phyloP scores from a whole-genome alignment of 2,113 vertebrate genomes.

The Fulmarus glacialis region DNA sequence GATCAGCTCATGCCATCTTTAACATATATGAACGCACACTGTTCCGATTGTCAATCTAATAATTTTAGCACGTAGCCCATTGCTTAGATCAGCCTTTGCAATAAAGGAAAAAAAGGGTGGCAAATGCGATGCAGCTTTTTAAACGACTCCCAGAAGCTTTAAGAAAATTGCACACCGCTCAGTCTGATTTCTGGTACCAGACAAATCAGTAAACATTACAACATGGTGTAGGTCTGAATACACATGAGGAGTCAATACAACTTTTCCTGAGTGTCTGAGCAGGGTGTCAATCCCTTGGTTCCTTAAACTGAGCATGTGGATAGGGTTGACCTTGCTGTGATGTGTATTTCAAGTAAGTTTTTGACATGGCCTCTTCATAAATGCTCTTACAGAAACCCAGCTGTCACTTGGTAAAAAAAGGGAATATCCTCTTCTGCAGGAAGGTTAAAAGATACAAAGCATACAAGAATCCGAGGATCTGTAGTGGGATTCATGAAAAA shows the following conservation, averaged over 20 bases:
- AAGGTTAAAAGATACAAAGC: background rate
- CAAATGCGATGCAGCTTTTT: background rate
- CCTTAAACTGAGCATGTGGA: background rate
- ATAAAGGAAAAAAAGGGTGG: no score
- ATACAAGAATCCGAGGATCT: background rate
- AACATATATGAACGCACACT: no score
- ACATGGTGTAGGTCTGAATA: background rate
- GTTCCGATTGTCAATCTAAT: background rate
- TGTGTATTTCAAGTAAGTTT: background rate
- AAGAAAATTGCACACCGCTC: background rate
- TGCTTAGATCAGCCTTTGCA: background rate
- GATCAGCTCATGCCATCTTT: background rate
- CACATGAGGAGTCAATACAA: background rate
- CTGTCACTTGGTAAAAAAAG: background rate
- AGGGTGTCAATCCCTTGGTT: background rate
- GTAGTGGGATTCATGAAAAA: background rate
- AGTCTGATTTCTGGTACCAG: background rate
- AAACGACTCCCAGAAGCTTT: background rate
- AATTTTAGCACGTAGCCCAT: background rate
- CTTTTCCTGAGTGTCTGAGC: background rate
- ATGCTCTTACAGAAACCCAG: background rate
- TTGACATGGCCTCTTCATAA: background rate
- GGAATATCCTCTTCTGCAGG: no score
- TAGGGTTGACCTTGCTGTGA: background rate
- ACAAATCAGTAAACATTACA: background rate